Evolutionary conservation across 2,113 vertebrate species (phyloP).

Genomic region (Sylvietta virens): DNA sequence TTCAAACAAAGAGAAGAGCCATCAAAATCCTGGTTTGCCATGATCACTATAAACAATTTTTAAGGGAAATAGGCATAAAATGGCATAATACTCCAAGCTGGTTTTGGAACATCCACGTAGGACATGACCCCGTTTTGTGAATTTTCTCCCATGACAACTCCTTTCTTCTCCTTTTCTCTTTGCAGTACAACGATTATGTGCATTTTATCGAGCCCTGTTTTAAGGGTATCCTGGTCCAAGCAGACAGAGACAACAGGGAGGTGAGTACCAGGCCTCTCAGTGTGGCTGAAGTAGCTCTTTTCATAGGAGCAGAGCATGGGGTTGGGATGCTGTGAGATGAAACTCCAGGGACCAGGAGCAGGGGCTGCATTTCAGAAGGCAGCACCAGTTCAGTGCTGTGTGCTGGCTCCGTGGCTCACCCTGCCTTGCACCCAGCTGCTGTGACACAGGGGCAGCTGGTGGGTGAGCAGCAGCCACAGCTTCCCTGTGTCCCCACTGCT

Average conservation of each 20-base stretch:
- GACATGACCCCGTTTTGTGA: background rate
- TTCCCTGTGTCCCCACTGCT: background rate
- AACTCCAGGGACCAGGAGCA: background rate
- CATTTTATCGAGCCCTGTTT: constrained; percentile 95
- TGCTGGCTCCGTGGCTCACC: background rate
- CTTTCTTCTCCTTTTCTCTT: background rate
- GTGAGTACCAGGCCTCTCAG: constrained; percentile 61
- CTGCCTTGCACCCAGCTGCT: background rate
- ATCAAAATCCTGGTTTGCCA: background rate
- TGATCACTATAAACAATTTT: background rate
- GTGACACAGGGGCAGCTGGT: background rate
- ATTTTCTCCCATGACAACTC: background rate
- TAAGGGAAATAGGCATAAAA: background rate
- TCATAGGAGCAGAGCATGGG: fast-evolving
- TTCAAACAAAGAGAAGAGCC: background rate
- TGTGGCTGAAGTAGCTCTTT: background rate
- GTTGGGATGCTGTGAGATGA: background rate
- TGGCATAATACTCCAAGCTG: background rate
- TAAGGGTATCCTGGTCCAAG: constrained; percentile 91
- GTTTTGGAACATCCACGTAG: background rate
- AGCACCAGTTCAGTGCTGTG: background rate
- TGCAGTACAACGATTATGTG: constrained; percentile 91
- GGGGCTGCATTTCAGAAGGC: background rate
- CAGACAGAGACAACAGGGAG: constrained; percentile 94
- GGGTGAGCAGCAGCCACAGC: background rate